Evolutionary conservation across 1,140 invertebrate species (phyloP).

Genomic region (Hypsibius dujardini): DNA sequence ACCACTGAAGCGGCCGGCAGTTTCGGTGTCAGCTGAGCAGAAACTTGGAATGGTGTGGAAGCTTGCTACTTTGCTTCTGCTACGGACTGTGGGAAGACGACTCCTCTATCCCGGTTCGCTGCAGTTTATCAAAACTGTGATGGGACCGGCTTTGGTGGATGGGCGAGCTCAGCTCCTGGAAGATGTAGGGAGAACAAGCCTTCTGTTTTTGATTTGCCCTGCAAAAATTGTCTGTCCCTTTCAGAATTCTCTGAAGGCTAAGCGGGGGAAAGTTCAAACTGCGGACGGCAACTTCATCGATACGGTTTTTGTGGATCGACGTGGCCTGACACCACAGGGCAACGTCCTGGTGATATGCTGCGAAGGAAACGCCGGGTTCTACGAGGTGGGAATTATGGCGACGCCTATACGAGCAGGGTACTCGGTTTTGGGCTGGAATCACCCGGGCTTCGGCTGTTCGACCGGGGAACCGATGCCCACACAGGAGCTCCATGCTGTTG

Average conservation of each 20-base stretch:
- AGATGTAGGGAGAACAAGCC: constrained; percentile 27
- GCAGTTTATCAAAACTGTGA: constrained; percentile 49
- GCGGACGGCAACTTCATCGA: constrained; percentile 71
- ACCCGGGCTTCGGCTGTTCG: constrained; percentile 83
- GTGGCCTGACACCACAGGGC: constrained; percentile 41
- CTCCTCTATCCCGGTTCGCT: constrained; percentile 80
- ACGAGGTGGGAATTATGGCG: constrained; percentile 75
- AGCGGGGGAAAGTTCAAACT: constrained; percentile 57
- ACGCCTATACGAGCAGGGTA: constrained; percentile 70
- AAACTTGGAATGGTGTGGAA: background rate
- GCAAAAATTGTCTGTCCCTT: background rate
- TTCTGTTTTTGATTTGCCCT: too few species aligned
- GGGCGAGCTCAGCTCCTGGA: constrained; percentile 58
- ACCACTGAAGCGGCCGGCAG: background rate
- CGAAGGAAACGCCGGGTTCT: constrained; percentile 94
- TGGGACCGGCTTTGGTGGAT: constrained; percentile 41
- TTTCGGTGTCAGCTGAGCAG: background rate
- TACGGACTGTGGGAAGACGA: constrained; percentile 60
- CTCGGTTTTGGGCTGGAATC: constrained; percentile 91
- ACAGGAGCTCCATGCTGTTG: constrained; percentile 73
- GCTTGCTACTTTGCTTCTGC: background rate
- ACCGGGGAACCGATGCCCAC: constrained; percentile 67
- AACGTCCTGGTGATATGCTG: constrained; percentile 63
- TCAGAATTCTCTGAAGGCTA: constrained; percentile 39
- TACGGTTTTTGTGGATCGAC: constrained; percentile 58